Base-by-base conservation (phyloP, 2,888 invertebrate species). In the Horisme vitalbata region DNA sequence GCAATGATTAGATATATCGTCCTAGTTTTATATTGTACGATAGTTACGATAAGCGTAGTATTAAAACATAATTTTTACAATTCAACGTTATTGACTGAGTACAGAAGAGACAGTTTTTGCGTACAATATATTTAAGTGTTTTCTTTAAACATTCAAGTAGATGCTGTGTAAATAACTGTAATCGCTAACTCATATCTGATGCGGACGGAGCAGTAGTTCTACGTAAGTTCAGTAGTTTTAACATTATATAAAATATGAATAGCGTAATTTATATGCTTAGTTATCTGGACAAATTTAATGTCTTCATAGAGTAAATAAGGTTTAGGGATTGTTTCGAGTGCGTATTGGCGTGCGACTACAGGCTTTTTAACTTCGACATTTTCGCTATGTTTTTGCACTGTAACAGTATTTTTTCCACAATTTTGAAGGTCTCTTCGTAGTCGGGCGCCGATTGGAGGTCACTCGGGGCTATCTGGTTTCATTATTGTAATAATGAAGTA, bases 191-290 rank as follows among this genome's bases (percentile, higher is more conserved):
- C 81, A 79, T 79, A 83, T 80, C 78, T 79, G 73, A 68, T 57
- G 72, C 77, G 70, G 68, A 76, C 80, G 78, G 81, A 71, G 71
- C 83, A 84, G 78, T 67, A 34, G 62, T 71, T 68, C 51, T 79
- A 75, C 64, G 59, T 84, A 87, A 86, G 86, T 76, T 77, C 75
- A 61, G 81, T 88, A 88, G 86, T 76, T 73, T 71, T 81, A 83
- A 80, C 62, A 70, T 65, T 79, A 48, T 71, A 81, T 85, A 79
- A 83, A 83, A 75, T 79, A 83, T 79, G 73, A 69, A 79, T 89
- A 88, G 88, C 76, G 80, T 81, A 87, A 89, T 89, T 88, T 87
- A 88, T 85, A 86, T 79, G 84, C 83, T 86, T 88, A 89, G 87
- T 82, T 82, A 81, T 84, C 75, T 68, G 71, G 80, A 84, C 59